Percentiles rank a stretch among this genome's conserved stretches.
phyloP scores from a whole-genome alignment of 1,140 invertebrate genomes.

The Cepaea nemoralis region DNA sequence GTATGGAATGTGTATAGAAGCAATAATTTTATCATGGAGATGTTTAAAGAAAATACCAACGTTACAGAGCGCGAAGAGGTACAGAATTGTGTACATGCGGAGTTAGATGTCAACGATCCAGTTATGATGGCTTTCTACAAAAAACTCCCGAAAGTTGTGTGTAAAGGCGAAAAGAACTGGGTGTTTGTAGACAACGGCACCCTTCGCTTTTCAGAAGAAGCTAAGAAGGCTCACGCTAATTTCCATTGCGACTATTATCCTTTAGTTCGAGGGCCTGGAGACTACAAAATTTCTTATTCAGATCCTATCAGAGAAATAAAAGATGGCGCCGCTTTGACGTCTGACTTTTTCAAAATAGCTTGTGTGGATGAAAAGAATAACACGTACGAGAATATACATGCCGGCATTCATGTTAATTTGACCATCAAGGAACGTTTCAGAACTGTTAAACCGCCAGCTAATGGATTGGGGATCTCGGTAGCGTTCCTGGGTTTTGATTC shows the following conservation, averaged over 20 bases:
- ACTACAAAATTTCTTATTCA: background rate
- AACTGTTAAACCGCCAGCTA: conserved; percentile 10
- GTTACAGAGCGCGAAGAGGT: conserved; percentile 24
- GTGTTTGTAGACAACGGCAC: conserved; percentile 28
- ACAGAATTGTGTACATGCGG: conserved; percentile 75
- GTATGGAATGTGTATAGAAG: background rate
- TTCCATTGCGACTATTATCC: conserved; percentile 21
- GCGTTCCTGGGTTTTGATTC: conserved; percentile 93
- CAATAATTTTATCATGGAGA: background rate
- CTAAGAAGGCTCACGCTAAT: conserved; percentile 10
- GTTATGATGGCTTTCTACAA: conserved; percentile 77
- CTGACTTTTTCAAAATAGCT: conserved; percentile 60
- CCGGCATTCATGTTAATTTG: conserved; percentile 52
- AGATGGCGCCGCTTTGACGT: conserved; percentile 45
- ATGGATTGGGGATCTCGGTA: conserved; percentile 79
- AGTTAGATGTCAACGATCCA: background rate
- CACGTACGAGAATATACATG: conserved; percentile 61
- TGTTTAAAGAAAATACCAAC: background rate
- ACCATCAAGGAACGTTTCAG: conserved; percentile 23
- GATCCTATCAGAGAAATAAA: conserved; percentile 41
- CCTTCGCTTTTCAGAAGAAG: background rate
- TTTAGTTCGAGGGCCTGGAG: background rate
- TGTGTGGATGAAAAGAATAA: conserved; percentile 51
- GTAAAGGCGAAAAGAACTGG: conserved; percentile 73
- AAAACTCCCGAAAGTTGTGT: conserved; percentile 76